Evolutionary conservation across 2,888 invertebrate genomes (phyloP), one percentile per base, ranked within the genome.

Genomic region (Alcis repandata): DNA sequence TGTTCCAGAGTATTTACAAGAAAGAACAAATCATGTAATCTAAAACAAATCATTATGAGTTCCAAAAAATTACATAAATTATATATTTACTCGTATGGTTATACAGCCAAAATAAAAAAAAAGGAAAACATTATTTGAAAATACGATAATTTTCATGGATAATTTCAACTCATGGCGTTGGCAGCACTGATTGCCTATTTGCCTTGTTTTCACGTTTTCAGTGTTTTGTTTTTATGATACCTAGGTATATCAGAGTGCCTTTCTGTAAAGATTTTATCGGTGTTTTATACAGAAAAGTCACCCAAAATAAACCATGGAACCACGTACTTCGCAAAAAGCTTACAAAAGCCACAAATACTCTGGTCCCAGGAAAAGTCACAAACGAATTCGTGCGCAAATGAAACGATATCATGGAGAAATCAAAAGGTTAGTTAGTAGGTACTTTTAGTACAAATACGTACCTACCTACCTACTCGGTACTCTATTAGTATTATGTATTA

Each of bases 401-500:
- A 11, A 45, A 45, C 19, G 45, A 45, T n/a, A 20, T 45, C 20
- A 45, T 20, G 20, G 27, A 46, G 46, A 46, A 46, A 46, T 27
- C 27, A 46, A 46, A 46, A 46, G 46, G 46, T 46, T 27, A 27
- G 27, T 46, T n/a, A 46, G n/a, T 13, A 22, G 27, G n/a, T n/a
- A n/a, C n/a, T n/a, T n/a, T n/a, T n/a, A n/a, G n/a, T n/a, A n/a
- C n/a, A n/a, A n/a, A 27, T 46, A 46, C 27, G 27, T 27, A 46
- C 46, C 46, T 46, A 46, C 27, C n/a, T 27, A 46, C 46, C 46
- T 46, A 46, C 22, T 46, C n/a, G 27, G 27, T 46, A 46, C 27
- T 46, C 7, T 46, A 0, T 15, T 7, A 7, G 2, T 27, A 27
- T n/a, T 27, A 4, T 27, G 27, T 27, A 27, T 6, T 27, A 46